Evolutionary conservation across 2,113 vertebrate species (phyloP).

Genomic region (Pelobates fuscus): DNA sequence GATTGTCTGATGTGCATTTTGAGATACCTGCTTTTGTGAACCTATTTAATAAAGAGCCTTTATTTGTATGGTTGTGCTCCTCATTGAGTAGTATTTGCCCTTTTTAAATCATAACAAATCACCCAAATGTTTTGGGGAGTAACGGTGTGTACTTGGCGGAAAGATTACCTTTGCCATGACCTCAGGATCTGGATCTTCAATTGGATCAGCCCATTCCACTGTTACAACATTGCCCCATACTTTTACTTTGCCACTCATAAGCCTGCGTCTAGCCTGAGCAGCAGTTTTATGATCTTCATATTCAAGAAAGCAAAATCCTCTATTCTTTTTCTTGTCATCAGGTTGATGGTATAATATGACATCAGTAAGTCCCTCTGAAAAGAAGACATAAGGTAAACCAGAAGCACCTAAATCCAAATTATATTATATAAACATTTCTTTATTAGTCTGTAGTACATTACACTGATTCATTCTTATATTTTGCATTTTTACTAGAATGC

Average conservation of each 20-base stretch:
- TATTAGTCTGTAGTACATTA: too few relatives aligned
- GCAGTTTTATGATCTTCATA: conserved; percentile 98
- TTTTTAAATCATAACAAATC: too few relatives aligned
- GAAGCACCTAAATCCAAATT: neutral
- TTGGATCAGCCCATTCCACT: conserved; percentile 98
- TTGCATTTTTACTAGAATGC: too few relatives aligned
- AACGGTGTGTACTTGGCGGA: too few relatives aligned
- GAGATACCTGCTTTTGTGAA: too few relatives aligned
- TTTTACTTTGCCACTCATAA: conserved; percentile 98
- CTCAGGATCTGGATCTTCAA: conserved; percentile 97
- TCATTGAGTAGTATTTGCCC: too few relatives aligned
- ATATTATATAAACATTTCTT: too few relatives aligned
- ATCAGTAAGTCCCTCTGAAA: conserved; percentile 94
- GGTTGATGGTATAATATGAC: conserved; percentile 97
- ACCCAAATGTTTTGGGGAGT: too few relatives aligned
- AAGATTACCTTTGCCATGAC: conserved; percentile 98
- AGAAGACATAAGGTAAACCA: conserved; percentile 48
- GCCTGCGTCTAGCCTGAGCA: conserved; percentile 90
- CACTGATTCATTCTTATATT: too few relatives aligned
- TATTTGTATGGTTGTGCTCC: too few relatives aligned
- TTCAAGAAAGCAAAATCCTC: conserved; percentile 97
- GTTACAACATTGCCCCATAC: conserved; percentile 97
- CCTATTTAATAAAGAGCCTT: too few relatives aligned
- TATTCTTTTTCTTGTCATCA: conserved; percentile 97
- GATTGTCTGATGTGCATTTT: too few relatives aligned